phyloP scores from a whole-genome alignment of 1,140 invertebrate species.

The Diabrotica undecimpunctata region DNA sequence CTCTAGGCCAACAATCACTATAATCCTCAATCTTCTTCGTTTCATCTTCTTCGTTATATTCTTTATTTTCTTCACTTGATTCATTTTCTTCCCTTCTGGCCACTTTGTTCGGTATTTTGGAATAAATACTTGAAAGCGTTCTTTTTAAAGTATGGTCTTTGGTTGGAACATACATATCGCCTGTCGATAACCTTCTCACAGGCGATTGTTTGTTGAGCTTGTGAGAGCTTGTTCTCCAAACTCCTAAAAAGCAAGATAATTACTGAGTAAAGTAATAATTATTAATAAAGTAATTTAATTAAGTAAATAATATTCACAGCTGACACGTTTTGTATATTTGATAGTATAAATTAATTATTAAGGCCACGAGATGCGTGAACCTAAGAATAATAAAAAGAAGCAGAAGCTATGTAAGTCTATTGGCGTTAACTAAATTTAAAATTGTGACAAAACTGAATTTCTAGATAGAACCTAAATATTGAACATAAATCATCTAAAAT shows the following conservation, averaged over 20 bases:
- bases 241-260: conserved; percentile 22
- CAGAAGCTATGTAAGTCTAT: too few species aligned
- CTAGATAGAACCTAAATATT: too few species aligned
- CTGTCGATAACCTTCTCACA: conserved; percentile 28
- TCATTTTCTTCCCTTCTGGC: conserved; percentile 20
- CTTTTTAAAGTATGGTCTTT: conserved; percentile 31
- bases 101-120: conserved; percentile 30
- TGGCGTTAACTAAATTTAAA: too few species aligned
- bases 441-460: too few species aligned
- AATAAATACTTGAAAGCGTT: conserved; percentile 31
- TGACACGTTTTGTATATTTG: too few species aligned
- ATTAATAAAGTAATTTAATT: too few species aligned
- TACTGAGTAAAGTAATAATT: too few species aligned
- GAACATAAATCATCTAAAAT: too few species aligned
- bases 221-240: conserved; percentile 48
- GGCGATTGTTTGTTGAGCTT: conserved; percentile 44
- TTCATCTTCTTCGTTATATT: conserved; percentile 8
- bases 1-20: conserved; percentile 65
- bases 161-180: conserved; percentile 27
- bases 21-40: conserved; percentile 31
- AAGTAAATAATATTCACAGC: too few species aligned
- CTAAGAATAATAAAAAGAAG: too few species aligned
- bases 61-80: not conserved
- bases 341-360: too few species aligned
- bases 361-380: too few species aligned